Percentiles rank a stretch among this genome's conserved stretches.
phyloP scores from a whole-genome alignment of 2,797 vertebrate genomes.

The Jordanella pulchra region DNA sequence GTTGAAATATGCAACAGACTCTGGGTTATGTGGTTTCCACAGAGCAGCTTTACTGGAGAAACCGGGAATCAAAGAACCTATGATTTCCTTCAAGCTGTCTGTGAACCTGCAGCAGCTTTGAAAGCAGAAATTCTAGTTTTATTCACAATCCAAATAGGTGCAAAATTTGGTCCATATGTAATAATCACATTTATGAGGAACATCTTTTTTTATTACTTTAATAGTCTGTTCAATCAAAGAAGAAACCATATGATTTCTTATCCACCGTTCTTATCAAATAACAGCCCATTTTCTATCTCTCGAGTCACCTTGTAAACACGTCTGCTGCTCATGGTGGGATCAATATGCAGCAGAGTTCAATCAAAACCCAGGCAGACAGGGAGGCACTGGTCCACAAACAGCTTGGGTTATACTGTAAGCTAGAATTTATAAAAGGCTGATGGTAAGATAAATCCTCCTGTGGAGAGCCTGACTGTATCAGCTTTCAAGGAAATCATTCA shows the following conservation, averaged over 20 bases:
- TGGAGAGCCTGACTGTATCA: background rate
- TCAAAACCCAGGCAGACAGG: conserved; percentile 15
- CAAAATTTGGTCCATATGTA: conserved; percentile 14
- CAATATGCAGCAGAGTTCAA: conserved; percentile 61
- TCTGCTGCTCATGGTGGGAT: conserved; percentile 66
- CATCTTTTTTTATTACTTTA: conserved; percentile 1
- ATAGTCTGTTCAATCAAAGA: conserved; percentile 60
- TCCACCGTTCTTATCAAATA: conserved; percentile 61
- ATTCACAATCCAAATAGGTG: conserved; percentile 37
- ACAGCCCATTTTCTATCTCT: conserved; percentile 70
- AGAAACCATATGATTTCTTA: conserved; percentile 38
- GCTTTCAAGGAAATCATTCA: background rate
- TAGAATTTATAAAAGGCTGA: conserved; percentile 1
- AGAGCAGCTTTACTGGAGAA: conserved; percentile 45
- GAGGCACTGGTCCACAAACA: conserved; percentile 2
- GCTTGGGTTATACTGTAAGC: background rate
- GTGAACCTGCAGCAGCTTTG: conserved; percentile 54
- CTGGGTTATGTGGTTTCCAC: conserved; percentile 35
- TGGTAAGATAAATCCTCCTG: conserved; percentile 1
- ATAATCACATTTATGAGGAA: conserved; percentile 28
- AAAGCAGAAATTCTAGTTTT: conserved; percentile 62
- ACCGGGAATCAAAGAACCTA: conserved; percentile 54
- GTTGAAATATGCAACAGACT: conserved; percentile 54
- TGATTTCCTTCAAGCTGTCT: conserved; percentile 50
- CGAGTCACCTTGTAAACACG: conserved; percentile 66